Conservation (phyloP, 2,888 invertebrate genomes). For the Cephonodes hylas region DNA sequence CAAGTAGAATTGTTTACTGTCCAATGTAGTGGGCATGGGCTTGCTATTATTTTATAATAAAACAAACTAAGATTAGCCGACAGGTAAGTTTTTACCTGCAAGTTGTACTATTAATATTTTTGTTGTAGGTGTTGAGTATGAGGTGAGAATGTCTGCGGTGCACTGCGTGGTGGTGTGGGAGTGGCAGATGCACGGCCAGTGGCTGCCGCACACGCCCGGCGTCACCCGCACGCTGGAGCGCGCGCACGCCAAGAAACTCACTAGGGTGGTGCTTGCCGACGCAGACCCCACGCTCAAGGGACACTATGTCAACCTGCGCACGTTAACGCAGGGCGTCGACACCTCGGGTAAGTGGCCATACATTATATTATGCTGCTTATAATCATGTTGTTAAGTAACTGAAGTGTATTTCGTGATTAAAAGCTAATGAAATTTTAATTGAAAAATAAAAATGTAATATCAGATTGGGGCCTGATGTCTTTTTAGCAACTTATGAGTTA, state of each 20-base stretch:
- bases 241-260: constrained; percentile 90
- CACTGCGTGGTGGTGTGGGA: constrained; percentile 92
- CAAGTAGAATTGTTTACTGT: no score
- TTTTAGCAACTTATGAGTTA: no score
- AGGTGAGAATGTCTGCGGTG: constrained; percentile 75
- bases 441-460: no score
- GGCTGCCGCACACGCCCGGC: constrained; percentile 93
- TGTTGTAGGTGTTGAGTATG: constrained; percentile 12
- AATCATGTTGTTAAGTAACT: no score
- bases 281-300: constrained; percentile 90
- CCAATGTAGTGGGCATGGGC: no score
- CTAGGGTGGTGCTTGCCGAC: constrained; percentile 91
- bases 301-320: constrained; percentile 88
- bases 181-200: constrained; percentile 86
- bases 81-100: no score
- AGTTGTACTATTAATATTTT: not conserved
- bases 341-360: constrained; percentile 58
- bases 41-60: no score
- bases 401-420: no score
- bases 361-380: no score
- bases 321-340: constrained; percentile 86
- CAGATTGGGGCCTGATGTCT: no score
- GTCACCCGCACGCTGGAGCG: constrained; percentile 92
- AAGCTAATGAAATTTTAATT: no score
- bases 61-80: no score